phyloP scores from a whole-genome alignment of 1,140 invertebrate species.

The Temnothorax nylanderi region DNA sequence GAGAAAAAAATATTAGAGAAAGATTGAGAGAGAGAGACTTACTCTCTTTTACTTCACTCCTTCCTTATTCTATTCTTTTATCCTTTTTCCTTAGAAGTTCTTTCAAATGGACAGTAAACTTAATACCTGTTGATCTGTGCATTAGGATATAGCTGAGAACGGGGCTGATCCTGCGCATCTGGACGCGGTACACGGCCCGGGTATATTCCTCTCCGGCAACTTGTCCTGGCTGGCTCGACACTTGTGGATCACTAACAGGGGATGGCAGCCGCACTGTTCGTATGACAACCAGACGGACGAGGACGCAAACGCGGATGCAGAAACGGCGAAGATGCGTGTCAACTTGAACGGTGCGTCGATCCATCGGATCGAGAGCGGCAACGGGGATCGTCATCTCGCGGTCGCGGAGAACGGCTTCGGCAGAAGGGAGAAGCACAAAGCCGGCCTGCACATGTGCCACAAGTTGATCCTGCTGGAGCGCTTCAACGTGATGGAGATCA shows the following conservation, averaged over 20 bases:
- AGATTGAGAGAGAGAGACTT: not conserved
- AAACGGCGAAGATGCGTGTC: not conserved
- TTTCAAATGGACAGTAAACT: not conserved
- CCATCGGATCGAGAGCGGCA: not conserved
- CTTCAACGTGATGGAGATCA: slow-evolving; percentile 85
- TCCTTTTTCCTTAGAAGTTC: no score
- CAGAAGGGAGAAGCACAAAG: slow-evolving; percentile 85
- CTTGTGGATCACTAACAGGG: slow-evolving; percentile 79
- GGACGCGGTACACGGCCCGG: slow-evolving; percentile 89
- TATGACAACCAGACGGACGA: not conserved
- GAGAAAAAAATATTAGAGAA: not conserved
- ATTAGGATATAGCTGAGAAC: slow-evolving; percentile 96
- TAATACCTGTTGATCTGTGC: slow-evolving; percentile 63
- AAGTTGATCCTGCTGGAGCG: slow-evolving; percentile 86
- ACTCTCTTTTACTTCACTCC: not conserved
- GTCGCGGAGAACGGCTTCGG: not conserved
- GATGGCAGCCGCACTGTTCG: slow-evolving; percentile 73
- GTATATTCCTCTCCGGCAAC: slow-evolving; percentile 86
- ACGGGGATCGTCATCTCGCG: not conserved
- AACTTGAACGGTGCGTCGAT: slow-evolving; percentile 10
- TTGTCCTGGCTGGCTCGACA: slow-evolving; percentile 76
- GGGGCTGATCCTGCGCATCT: slow-evolving; percentile 95
- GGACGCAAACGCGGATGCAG: not conserved
- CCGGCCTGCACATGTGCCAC: slow-evolving; percentile 87
- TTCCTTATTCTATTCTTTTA: not conserved